Evolutionary conservation across 2,113 vertebrate genomes (phyloP), one percentile per base, ranked within the genome.

Genomic region (Mormyrus lacerda): DNA sequence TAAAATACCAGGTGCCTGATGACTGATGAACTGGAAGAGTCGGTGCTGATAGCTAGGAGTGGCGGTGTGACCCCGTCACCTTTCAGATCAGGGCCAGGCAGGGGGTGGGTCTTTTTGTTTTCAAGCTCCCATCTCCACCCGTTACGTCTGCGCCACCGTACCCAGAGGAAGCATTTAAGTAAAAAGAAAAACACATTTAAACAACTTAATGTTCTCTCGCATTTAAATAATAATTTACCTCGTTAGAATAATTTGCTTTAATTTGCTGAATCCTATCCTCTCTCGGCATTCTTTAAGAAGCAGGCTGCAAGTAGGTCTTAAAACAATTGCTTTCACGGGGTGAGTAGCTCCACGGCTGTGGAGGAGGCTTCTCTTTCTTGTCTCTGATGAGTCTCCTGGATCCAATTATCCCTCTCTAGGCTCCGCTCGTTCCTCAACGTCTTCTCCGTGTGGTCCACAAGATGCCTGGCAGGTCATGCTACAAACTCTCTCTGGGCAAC

Each of bases 191-290:
- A 79, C 87, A 90, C 86, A 87, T 87, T 88, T 82, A 91, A 88
- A 88, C 55, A 89, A 88, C 65, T 88, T 90, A 88, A 90, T 90
- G 89, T 90, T 87, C 86, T 90, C 76, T 83, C 88, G 51, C 86
- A 90, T 90, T 90, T 90, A 90, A 90, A 88, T 90, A 90, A 90
- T 90, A 90, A 90, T 88, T 79, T 58, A 79, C 47, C 87, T 91
- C 51, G 44, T 90, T 88, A 89, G 76, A 88, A 90, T 69, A 86
- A 87, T 89, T 84, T 58, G 58, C 91, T 89, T 84, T 83, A 79
- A 58, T 90, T 90, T 76, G 88, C 35, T 48, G 82, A 58, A 90
- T 90, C 65, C 3, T 79, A 89, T 88, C 82, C n/a, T 90, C 89
- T 76, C 85, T 55, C 10, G n/a, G 73, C 39, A 9, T 76, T 84